These are phyloP conservation scores for Didymodactylos carnosus DNA, from an alignment of 2,888 invertebrate genomes.

Conservation along the genomic window DNA sequence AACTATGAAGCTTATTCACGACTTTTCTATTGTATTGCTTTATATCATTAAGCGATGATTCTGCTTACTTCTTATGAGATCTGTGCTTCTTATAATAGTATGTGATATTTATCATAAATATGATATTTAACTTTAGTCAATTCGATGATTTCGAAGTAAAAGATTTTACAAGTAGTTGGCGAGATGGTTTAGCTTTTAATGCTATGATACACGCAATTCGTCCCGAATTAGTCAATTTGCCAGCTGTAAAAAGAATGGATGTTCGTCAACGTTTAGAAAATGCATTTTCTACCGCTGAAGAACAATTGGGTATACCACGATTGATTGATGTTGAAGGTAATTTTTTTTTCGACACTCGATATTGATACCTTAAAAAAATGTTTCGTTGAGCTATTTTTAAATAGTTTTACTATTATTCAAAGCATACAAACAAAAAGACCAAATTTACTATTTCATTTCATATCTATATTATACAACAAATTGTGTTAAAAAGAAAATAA, in stretches of 20 bases:
- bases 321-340: slow-evolving; percentile 31
- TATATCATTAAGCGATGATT: no score
- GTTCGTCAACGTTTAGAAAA: slow-evolving; percentile 88
- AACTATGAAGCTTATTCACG: no score
- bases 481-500: no score
- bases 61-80: slow-evolving; percentile 18
- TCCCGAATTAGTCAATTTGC: slow-evolving; percentile 67
- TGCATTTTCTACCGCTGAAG: slow-evolving; percentile 92
- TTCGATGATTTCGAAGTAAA: slow-evolving; percentile 65
- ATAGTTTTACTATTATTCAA: no score
- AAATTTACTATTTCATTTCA: no score
- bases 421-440: no score
- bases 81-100: neutral
- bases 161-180: slow-evolving; percentile 96
- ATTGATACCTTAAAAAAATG: no score
- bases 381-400: no score
- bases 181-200: slow-evolving; percentile 97
- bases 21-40: no score
- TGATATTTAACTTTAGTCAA: slow-evolving; percentile 42
- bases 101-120: neutral
- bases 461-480: no score
- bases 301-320: slow-evolving; percentile 41
- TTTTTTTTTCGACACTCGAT: no score
- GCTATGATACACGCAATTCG: slow-evolving; percentile 96
- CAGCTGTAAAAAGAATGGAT: slow-evolving; percentile 72